Evolutionary conservation across 1,140 invertebrate species (phyloP).

Genomic region (Bombus turneri): DNA sequence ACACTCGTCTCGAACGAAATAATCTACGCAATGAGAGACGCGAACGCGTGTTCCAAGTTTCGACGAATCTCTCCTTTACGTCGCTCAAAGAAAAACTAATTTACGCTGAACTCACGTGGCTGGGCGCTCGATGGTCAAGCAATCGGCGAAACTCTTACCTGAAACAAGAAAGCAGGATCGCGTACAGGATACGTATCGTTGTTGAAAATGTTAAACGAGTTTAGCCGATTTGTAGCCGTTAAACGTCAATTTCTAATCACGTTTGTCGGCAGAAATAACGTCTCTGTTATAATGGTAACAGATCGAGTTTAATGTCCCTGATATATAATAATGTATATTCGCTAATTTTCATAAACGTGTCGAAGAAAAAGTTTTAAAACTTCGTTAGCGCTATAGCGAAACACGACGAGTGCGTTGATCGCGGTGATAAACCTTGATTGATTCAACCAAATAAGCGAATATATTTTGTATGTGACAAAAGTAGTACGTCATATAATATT

Average conservation of each 20-base stretch:
- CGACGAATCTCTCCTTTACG: background rate
- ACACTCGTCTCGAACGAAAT: background rate
- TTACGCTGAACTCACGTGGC: slow-evolving; percentile 20
- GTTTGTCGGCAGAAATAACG: background rate
- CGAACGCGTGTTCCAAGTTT: background rate
- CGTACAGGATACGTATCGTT: background rate
- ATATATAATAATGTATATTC: too few relatives aligned
- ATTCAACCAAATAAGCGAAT: too few relatives aligned
- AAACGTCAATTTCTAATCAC: background rate
- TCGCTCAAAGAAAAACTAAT: background rate
- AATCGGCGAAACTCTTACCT: slow-evolving; percentile 28
- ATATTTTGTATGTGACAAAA: too few relatives aligned
- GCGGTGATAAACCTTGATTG: too few relatives aligned
- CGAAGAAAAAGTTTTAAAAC: too few relatives aligned
- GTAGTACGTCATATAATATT: too few relatives aligned
- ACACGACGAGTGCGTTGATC: too few relatives aligned
- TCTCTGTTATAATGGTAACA: background rate
- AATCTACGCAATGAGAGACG: background rate
- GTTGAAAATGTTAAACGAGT: too few relatives aligned
- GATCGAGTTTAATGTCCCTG: too few relatives aligned
- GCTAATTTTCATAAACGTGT: too few relatives aligned
- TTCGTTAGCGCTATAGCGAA: too few relatives aligned
- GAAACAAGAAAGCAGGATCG: slow-evolving; percentile 14
- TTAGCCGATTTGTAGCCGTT: background rate
- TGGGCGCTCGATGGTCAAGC: too few relatives aligned